phyloP scores from a whole-genome alignment of 2,113 vertebrate genomes.

The Cariama cristata region DNA sequence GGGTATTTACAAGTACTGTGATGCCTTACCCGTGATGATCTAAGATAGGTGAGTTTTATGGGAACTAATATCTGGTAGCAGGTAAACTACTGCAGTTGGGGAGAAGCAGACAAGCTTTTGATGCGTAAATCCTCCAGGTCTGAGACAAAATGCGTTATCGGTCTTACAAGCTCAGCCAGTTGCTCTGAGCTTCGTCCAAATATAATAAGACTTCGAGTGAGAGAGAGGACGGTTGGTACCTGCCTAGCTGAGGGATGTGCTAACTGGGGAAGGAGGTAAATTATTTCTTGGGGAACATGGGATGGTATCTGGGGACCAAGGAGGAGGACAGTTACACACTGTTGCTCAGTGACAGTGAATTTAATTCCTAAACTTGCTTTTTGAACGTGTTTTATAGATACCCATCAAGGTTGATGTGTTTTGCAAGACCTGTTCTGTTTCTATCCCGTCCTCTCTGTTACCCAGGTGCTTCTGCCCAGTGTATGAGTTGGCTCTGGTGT shows the following conservation, averaged over 20 bases:
- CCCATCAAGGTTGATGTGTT: not conserved
- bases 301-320: not conserved
- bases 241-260: not conserved
- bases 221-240: not conserved
- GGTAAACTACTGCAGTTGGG: conserved; percentile 3
- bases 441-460: not conserved
- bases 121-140: conserved; percentile 52
- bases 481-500: not conserved
- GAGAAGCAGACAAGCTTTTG: conserved; percentile 27
- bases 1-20: not conserved
- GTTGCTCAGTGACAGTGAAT: not conserved
- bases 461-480: not conserved
- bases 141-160: not conserved
- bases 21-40: not conserved
- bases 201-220: fast-evolving
- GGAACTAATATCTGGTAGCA: not conserved
- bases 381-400: not conserved
- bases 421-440: not conserved
- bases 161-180: not conserved
- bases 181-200: not conserved
- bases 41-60: not conserved
- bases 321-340: not conserved
- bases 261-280: conserved; percentile 22
- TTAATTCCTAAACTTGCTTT: not conserved
- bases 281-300: not conserved